Evolutionary conservation across 2,113 vertebrate genomes (phyloP).

Genomic region (Poecile atricapillus): DNA sequence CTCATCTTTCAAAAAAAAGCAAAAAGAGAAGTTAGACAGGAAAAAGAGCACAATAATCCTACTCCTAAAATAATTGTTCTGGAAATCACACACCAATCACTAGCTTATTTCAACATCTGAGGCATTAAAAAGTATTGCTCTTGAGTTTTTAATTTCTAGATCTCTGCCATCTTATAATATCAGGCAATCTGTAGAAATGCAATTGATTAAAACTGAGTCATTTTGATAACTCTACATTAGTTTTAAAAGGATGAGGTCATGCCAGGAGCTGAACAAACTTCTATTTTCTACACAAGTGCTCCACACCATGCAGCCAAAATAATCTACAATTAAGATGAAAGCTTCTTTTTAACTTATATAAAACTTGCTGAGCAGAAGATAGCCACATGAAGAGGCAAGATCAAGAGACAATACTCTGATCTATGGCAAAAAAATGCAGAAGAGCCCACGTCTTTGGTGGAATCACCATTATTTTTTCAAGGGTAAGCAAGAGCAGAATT

Average conservation of each 20-base stretch:
- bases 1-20: background rate
- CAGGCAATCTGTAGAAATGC: background rate
- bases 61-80: background rate
- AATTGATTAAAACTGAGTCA: background rate
- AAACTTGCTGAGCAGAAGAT: background rate
- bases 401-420: background rate
- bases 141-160: background rate
- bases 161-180: background rate
- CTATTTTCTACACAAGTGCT: background rate
- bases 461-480: background rate
- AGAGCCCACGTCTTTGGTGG: background rate
- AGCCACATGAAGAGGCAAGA: background rate
- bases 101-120: background rate
- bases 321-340: background rate
- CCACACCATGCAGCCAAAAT: background rate
- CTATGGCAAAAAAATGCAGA: background rate
- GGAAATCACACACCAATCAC: background rate
- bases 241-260: background rate
- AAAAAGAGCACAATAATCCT: background rate
- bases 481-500: background rate
- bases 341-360: background rate
- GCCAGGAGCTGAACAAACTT: background rate
- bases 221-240: background rate
- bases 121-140: background rate
- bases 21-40: background rate